Conservation (phyloP, 2,888 invertebrate genomes). For the Microctonus brassicae region DNA sequence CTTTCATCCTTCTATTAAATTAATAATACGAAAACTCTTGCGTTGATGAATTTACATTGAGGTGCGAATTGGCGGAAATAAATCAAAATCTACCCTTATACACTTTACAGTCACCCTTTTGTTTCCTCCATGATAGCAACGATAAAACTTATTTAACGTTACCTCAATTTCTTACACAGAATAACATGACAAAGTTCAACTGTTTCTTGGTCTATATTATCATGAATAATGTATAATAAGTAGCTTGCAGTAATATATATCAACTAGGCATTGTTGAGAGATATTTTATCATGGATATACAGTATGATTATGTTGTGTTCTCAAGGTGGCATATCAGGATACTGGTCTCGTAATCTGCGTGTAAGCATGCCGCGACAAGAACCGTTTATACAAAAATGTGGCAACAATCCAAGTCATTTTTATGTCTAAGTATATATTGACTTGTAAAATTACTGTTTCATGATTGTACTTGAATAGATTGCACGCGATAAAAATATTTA, state of each 20-base stretch:
- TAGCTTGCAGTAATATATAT: neutral
- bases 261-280: constrained; percentile 13
- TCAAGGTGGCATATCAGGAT: neutral
- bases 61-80: neutral
- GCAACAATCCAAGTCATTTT: constrained; percentile 26
- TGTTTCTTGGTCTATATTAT: constrained; percentile 2
- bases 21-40: neutral
- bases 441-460: neutral
- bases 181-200: neutral
- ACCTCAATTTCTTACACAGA: neutral
- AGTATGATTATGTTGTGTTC: constrained; percentile 17
- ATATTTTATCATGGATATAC: constrained; percentile 18
- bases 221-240: constrained; percentile 26
- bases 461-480: neutral
- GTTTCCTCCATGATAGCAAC: neutral
- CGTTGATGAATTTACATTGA: neutral
- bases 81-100: neutral
- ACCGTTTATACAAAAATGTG: constrained; percentile 24
- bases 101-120: neutral
- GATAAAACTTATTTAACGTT: neutral
- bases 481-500: neutral
- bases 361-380: neutral
- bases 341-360: constrained; percentile 2
- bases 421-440: neutral
- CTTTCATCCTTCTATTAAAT: neutral